Percentiles rank a stretch among this genome's conserved stretches.
These are phyloP conservation scores for Eunapius fragilis DNA, from an alignment of 37 sponge, comb jelly and placozoan species.

Conservation along the genomic window DNA sequence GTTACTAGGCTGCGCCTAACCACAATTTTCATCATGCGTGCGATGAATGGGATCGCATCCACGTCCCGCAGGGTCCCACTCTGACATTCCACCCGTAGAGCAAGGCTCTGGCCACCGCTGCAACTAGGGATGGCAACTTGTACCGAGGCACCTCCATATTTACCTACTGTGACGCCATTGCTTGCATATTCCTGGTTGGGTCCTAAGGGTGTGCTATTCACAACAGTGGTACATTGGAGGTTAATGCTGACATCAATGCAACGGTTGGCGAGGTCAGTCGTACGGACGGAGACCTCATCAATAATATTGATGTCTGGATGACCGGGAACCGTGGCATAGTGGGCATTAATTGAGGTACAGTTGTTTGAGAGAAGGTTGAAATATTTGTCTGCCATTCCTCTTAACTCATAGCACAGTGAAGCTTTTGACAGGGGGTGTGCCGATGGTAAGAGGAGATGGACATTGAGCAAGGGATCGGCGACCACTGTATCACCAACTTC, in stretches of 20 bases:
- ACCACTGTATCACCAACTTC: not conserved
- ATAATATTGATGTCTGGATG: not conserved
- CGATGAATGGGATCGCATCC: not conserved
- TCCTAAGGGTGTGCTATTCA: not conserved
- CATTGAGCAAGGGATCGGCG: not conserved
- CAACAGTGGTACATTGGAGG: not conserved
- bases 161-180: not conserved
- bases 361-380: constrained; percentile 54
- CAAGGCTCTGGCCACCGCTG: not conserved
- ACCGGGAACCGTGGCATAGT: constrained; percentile 12
- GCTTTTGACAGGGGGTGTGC: not conserved
- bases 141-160: not conserved
- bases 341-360: constrained; percentile 46
- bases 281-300: not conserved
- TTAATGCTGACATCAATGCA: not conserved
- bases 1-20: not conserved
- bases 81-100: not conserved
- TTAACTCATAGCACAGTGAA: constrained; percentile 60
- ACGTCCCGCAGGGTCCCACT: not conserved
- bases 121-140: not conserved
- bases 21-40: not conserved
- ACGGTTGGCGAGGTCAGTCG: not conserved
- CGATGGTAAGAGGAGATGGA: not conserved
- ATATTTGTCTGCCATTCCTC: constrained; percentile 17
- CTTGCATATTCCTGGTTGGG: not conserved